These are phyloP conservation scores for Helobdella robusta DNA, from an alignment of 2,888 invertebrate genomes.

Conservation along the genomic window DNA sequence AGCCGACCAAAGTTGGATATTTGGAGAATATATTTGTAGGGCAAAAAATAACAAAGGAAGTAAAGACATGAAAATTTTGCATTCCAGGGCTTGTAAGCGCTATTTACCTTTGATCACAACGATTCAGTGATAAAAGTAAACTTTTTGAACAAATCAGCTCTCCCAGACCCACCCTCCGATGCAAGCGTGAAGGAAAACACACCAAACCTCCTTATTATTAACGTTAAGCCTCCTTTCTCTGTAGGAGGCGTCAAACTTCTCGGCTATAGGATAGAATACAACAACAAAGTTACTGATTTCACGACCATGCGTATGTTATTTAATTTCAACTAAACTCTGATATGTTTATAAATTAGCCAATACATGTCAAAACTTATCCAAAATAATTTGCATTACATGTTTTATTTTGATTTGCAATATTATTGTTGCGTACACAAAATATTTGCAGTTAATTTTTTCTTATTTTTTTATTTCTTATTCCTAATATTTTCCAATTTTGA, in stretches of 20 bases:
- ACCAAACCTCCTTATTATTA: conserved; percentile 33
- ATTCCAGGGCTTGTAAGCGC: conserved; percentile 30
- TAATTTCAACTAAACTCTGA: too few species aligned
- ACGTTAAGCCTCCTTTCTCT: conserved; percentile 30
- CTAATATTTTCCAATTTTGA: too few species aligned
- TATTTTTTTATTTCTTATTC: too few species aligned
- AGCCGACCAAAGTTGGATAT: conserved; percentile 35
- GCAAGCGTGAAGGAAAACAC: conserved; percentile 28
- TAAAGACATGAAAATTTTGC: conserved; percentile 22
- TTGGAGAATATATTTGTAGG: conserved; percentile 32
- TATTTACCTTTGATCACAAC: not conserved
- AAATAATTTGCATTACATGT: too few species aligned
- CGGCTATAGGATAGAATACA: conserved; percentile 34
- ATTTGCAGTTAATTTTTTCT: too few species aligned
- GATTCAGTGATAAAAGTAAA: conserved; percentile 7
- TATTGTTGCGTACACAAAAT: too few species aligned
- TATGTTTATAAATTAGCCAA: too few species aligned
- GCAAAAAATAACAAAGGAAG: conserved; percentile 31
- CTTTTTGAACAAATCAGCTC: conserved; percentile 22
- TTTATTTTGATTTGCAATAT: too few species aligned
- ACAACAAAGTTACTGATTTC: conserved; percentile 29
- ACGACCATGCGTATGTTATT: conserved; percentile 20
- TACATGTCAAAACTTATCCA: too few species aligned
- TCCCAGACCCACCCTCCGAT: conserved; percentile 29
- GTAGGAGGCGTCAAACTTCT: conserved; percentile 32